Base-by-base conservation (phyloP, 2,888 invertebrate genomes). In the Leucoma salicis region DNA sequence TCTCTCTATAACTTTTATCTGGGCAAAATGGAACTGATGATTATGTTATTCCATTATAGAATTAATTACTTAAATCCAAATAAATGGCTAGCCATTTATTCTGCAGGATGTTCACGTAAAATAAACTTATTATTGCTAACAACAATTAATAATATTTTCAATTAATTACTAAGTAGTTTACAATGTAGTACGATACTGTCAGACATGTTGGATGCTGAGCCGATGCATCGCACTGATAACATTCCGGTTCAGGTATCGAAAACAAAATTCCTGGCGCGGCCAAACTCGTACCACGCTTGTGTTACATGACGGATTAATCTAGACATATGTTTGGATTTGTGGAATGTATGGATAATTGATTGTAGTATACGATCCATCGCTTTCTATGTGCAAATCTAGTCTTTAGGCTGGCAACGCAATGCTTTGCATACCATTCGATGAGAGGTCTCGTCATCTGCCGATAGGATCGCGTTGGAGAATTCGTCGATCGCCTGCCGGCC, bases 391-490 rank as follows among this genome's bases (percentile, higher is more conserved):
- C 73, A 73, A 73, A 75, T 78, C 76, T 71, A 71, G 75, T 73
- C 63, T 70, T 70, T 67, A 61, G 67, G 48, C 54, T 56, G 12
- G 64, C 62, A 63, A 68, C 67, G 76, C 79, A 74, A 70, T 78
- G 78, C 68, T 66, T 74, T 52, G 75, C 80, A 82, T 83, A 77
- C 81, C 79, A 51, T 71, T 71, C 72, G 74, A 74, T 61, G 76
- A 79, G 81, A 78, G 78, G 66, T 70, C 74, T 76, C 80, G 77
- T 82, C 81, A 77, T 70, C 73, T 73, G 70, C 61, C 65, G 82
- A 82, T 84, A 73, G 78, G 79, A 78, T 84, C 83, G 84, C 84
- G 85, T 82, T 80, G 81, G 87, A 71, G 84, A 86, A 86, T 87
- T 84, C 86, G 81, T 81, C 81, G 83, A 78, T 70, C 72, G 76